phyloP scores from a whole-genome alignment of 2,113 vertebrate species.

The Chaetura pelagica region DNA sequence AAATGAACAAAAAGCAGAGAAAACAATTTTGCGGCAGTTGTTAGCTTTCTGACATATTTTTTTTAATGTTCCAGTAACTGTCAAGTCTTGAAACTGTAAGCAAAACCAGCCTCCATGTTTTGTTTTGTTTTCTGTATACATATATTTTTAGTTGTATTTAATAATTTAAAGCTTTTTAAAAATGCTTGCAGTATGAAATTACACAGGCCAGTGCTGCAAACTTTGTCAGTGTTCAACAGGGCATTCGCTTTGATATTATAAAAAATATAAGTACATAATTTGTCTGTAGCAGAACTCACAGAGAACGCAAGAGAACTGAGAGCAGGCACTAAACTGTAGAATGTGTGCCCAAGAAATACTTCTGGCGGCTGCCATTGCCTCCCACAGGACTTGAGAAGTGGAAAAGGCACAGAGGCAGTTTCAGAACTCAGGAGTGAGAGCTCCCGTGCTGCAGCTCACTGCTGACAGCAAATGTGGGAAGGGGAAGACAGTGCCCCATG shows the following conservation, averaged over 20 bases:
- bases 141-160: neutral
- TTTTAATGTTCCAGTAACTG: neutral
- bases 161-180: neutral
- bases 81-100: neutral
- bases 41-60: neutral
- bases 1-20: neutral
- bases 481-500: neutral
- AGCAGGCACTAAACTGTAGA: neutral
- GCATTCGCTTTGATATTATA: neutral
- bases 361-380: neutral
- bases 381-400: neutral
- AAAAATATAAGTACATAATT: neutral
- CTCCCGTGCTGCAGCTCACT: rapidly evolving
- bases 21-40: neutral
- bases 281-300: neutral
- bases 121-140: neutral
- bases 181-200: neutral
- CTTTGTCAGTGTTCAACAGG: neutral
- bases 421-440: neutral
- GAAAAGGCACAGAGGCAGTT: neutral
- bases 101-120: neutral
- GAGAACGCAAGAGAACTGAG: neutral
- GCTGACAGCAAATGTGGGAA: neutral
- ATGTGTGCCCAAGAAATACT: no score
- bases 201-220: neutral